Evolutionary conservation across 1,140 invertebrate genomes (phyloP), one percentile per base, ranked within the genome.

Genomic region (Sitophilus oryzae): DNA sequence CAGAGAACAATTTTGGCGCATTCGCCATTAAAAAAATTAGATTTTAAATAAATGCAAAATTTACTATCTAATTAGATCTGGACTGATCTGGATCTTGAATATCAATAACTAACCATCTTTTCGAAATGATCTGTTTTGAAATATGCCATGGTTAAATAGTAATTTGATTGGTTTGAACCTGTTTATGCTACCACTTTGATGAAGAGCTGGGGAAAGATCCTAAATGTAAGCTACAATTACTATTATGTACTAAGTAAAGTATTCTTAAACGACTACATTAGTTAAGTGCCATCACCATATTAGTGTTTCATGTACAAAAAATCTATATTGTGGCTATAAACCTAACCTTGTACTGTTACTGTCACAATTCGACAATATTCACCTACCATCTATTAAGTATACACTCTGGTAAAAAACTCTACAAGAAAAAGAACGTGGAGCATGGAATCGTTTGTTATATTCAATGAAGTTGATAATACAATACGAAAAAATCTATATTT

Each of bases 281-380:
- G 52, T 58, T 64, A 67, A 67, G 66, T 68, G 66, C 66, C 68
- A 52, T 66, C 66, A 68, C 68, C 66, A 43, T 64, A 66, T 70
- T 70, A 70, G 66, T 70, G 66, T 70, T 51, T 58, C 61, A 62
- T 68, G 66, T 69, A 68, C 66, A 68, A 68, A 67, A 64, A 62
- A 53, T 59, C 52, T 59, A 63, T 66, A 64, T 68, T 66, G 65
- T 64, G 65, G 56, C 49, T 63, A 62, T 66, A 59, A 67, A 65
- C 48, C 64, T 66, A 66, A 62, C 61, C 66, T 70, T 70, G 68
- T 70, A 70, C 68, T 70, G 62, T 66, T 63, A 59, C 49, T 65
- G 65, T 63, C 63, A 59, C 38, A 52, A 18, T 53, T 43, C 56
- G 57, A 64, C 59, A 30, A 53, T 56, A 53, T 59, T 59, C 46